Base-by-base conservation (phyloP, 2,113 vertebrate species). In the Vidua macroura region DNA sequence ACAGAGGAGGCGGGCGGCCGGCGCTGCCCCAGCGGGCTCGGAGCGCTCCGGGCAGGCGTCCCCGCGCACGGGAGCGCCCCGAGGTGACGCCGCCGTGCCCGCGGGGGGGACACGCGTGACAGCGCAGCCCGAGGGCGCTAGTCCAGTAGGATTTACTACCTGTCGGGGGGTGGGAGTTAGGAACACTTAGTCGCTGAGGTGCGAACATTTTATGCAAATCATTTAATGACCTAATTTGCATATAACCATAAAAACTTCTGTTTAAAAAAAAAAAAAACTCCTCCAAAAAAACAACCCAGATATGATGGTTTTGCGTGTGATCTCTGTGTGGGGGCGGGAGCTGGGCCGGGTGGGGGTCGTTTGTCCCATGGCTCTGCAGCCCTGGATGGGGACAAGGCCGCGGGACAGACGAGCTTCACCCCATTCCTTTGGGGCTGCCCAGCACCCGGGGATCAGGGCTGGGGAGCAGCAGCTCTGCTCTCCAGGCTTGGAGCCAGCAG, bases 191-290 rank as follows among this genome's bases (percentile, higher is more conserved):
- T 96, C 88, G 90, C 94, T 70, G 80, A 85, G 2, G 55, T 46
- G 92, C 92, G 81, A 92, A 68, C 89, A 96, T 94, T 96, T 96
- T 96, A 91, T 94, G 93, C 94, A 96, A 95, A 96, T 96, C 95
- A 95, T 96, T 96, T 96, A 95, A 96, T 93, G 93, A 94, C 78
- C 86, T 95, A 93, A 95, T 97, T 95, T 96, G 94, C 95, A 93
- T 97, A 96, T 96, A 94, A 90, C 76, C 93, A 35, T 83, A 92
- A 88, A 88, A 96, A 96, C 60, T 86, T 92, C 88, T 96, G 88
- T 96, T 88, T 15, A 43, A 43, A 23, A 83, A 95, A 96, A 88
- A 70, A 91, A 55, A 49, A 82, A 66, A 76, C 6, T 31, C 33
- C 91, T 74, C 85, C 33, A 17, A 33, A 86, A 84, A 86, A 35